Evolutionary conservation across 2,113 vertebrate genomes (phyloP).

Genomic region (Cyanoliseus patagonus): DNA sequence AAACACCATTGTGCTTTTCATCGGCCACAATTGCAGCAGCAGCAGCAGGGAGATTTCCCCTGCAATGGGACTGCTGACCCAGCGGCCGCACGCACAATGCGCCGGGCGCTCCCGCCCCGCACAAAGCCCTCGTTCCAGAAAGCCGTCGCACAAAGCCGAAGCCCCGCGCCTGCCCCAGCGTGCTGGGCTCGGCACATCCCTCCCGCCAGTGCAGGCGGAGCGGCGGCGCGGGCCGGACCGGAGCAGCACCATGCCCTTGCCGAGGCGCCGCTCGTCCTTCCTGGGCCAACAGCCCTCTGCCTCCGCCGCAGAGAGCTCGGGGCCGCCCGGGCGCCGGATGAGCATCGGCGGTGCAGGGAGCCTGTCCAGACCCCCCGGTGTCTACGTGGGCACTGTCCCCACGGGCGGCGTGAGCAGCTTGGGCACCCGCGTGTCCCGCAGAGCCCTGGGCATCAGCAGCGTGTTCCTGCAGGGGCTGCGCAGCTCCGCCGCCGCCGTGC

Average conservation of each 20-base stretch:
- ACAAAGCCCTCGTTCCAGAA: constrained; percentile 84
- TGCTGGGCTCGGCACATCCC: constrained; percentile 68
- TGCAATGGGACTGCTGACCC: constrained; percentile 78
- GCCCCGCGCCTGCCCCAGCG: constrained; percentile 31
- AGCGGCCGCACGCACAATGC: constrained; percentile 64
- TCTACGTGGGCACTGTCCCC: constrained; percentile 80
- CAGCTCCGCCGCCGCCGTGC: constrained; percentile 76
- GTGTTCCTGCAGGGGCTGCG: constrained; percentile 90
- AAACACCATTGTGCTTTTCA: constrained; percentile 66
- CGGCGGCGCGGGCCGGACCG: constrained; percentile 2
- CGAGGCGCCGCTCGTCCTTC: constrained; percentile 84
- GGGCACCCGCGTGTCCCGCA: constrained; percentile 86
- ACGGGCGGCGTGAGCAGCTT: constrained; percentile 71
- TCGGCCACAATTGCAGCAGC: constrained; percentile 64
- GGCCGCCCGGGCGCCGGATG: constrained; percentile 66
- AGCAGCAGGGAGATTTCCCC: constrained; percentile 74
- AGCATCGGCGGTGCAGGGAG: constrained; percentile 19
- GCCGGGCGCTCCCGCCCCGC: constrained; percentile 32
- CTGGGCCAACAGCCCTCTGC: constrained; percentile 76
- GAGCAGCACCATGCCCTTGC: constrained; percentile 81
- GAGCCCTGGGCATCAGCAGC: constrained; percentile 92
- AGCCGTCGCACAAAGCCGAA: constrained; percentile 69
- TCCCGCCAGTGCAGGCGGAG: constrained; percentile 40
- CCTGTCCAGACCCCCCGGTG: constrained; percentile 70
- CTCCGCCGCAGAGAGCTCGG: constrained; percentile 61